Base-by-base conservation (phyloP, 2,797 vertebrate species). In the Chaenodraco wilsoni region DNA sequence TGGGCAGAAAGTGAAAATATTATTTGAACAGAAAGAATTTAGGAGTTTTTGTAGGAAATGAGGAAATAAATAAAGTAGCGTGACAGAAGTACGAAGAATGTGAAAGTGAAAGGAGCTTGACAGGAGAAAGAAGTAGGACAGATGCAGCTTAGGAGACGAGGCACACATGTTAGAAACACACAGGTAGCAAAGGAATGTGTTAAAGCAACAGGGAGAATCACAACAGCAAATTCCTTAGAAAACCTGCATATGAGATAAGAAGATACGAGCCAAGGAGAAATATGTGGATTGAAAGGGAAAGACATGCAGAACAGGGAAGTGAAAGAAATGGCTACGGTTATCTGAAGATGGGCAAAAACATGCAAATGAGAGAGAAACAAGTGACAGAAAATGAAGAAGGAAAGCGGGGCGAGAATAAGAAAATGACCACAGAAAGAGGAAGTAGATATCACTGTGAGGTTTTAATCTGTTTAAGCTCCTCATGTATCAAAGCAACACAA, bases 121-220 rank as follows among this genome's bases (percentile, higher is more conserved):
- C 17, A 5, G 52, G 44, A 56, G 57, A 43, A 51, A 62, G 85
- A 87, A 88, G 73, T 85, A 64, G 86, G 81, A 51, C 84, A 81
- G 72, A 84, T 90, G 61, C 77, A 54, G 51, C 23, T 63, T 61
- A 62, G 45, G 45, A 79, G 46, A 70, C 37, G 68, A 68, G 41
- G 57, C 27, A 27, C 46, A 46, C 19, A 9, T 63, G 56, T 65
- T 70, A 17, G 15, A 60, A 66, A 74, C 59, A 61, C 1, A 40
- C 68, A 84, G 85, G 83, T 80, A 78, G 66, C 0, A 4, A 16
- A 75, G 63, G 72, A 69, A 79, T 85, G 74, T 72, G 76, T 56
- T 8, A 54, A 40, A 74, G 69, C 37, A 17, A 49, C 16, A 17
- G 55, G 55, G 17, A 17, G 58, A 67, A 51, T 59, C 23, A 23